These are phyloP conservation scores for Echiichthys vipera DNA, from an alignment of 2,797 vertebrate genomes.

Conservation along the genomic window DNA sequence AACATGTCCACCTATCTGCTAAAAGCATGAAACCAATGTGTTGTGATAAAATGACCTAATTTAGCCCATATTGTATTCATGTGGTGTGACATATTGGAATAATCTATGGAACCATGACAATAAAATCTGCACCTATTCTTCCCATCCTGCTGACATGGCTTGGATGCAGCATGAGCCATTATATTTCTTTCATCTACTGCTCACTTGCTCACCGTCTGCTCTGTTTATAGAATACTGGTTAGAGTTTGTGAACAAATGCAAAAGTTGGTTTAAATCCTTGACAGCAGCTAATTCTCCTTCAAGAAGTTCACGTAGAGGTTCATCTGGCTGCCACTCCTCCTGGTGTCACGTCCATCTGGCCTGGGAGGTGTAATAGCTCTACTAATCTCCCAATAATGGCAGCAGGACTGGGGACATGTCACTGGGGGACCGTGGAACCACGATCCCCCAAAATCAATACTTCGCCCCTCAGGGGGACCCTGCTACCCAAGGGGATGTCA, in stretches of 20 bases:
- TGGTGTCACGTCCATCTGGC: constrained; percentile 74
- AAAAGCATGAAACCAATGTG: not conserved
- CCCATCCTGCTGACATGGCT: not conserved
- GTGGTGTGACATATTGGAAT: not conserved
- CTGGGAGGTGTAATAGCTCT: constrained; percentile 79
- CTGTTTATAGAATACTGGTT: not conserved
- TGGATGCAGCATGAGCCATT: not conserved
- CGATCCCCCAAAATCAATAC: constrained; percentile 82
- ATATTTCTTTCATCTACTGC: not conserved
- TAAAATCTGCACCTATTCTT: not conserved
- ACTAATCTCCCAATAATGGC: constrained; percentile 85
- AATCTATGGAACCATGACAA: not conserved
- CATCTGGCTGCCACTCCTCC: constrained; percentile 53
- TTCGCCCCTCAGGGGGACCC: constrained; percentile 60
- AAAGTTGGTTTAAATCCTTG: constrained; percentile 30
- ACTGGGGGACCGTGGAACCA: constrained; percentile 68
- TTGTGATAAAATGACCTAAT: not conserved
- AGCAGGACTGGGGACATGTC: constrained; percentile 76
- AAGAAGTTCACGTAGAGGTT: constrained; percentile 46
- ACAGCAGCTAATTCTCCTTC: constrained; percentile 44
- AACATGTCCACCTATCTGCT: no score
- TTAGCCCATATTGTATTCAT: not conserved
- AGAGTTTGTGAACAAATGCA: constrained; percentile 2
- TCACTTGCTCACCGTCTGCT: not conserved
- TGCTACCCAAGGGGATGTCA: constrained; percentile 78